Base-by-base conservation (phyloP, 2,113 vertebrate genomes). In the Typhlomys cinereus region DNA sequence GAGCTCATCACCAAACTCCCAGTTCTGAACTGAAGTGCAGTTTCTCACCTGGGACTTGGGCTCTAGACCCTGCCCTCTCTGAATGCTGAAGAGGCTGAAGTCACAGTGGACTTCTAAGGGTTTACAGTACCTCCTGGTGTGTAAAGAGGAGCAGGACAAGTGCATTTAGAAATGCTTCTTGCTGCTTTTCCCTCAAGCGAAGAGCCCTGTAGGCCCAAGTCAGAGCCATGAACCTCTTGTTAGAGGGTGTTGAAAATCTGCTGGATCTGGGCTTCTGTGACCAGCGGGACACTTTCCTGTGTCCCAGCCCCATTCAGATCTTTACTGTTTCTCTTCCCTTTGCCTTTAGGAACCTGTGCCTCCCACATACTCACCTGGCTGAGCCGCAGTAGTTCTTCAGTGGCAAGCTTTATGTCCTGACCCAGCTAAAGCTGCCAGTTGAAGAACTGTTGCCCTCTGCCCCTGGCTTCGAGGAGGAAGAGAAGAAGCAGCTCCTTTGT, bases 351-450 rank as follows among this genome's bases (percentile, higher is more conserved):
- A 89, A 75, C 91, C 89, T 78, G 79, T 34, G 23, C 44, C n/a
- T 97, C 93, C 93, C 64, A 14, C 89, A 76, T 88, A 0, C 87
- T 85, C 95, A 97, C 95, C 97, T 99, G 99, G 99, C 99, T 98
- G 98, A 99, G 98, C 98, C 97, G 98, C 99, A 99, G 98, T 99
- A 99, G 99, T 99, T 99, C 99, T 99, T 99, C 99, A 99, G 99
- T 99, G 99, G 99, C 99, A 99, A 99, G 99, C 99, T 99, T 99
- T 99, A 99, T 99, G 99, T 99, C 98, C 98, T 98, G 97, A 99
- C 97, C 98, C 98, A 98, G 98, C 99, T 99, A 99, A 99, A 99
- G 99, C 99, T 99, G 99, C 99, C 99, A 99, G 99, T 99, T 99
- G 99, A 99, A 99, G 99, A 99, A 99, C 99, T 99, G 99, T 99